Conservation (phyloP, 2,113 vertebrate genomes). For the Macheiramphus alcinus region DNA sequence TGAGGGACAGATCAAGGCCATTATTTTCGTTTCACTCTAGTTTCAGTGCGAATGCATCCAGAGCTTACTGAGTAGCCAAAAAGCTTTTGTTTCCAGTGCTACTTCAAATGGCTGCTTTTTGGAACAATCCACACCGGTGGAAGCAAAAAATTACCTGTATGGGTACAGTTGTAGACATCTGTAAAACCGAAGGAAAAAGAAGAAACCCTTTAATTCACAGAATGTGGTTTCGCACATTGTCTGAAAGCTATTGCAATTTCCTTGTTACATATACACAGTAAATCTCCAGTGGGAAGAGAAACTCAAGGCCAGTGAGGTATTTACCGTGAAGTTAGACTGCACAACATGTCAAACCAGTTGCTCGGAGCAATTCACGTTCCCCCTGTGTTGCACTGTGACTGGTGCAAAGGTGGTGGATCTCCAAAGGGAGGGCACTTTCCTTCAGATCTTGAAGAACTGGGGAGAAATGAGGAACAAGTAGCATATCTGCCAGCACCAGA, state of each 20-base stretch:
- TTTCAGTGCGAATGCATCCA: not conserved
- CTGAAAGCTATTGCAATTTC: not conserved
- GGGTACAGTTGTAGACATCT: not conserved
- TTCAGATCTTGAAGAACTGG: not conserved
- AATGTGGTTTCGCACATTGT: not conserved
- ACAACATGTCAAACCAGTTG: not conserved
- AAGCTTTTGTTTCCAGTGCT: not conserved
- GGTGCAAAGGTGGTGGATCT: not conserved
- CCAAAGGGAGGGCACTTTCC: not conserved
- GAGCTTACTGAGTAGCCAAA: not conserved
- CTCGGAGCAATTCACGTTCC: fast-evolving
- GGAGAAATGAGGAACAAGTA: not conserved
- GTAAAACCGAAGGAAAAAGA: not conserved
- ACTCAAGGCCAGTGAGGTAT: not conserved
- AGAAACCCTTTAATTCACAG: not conserved
- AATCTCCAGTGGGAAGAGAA: not conserved
- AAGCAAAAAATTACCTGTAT: not conserved
- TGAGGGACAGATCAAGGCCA: not conserved
- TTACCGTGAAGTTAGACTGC: not conserved
- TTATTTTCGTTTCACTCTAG: not conserved
- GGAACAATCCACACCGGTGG: not conserved
- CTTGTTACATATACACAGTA: not conserved
- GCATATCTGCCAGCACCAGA: not conserved
- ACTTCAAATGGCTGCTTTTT: not conserved
- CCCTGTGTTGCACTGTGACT: fast-evolving